Conservation (phyloP, 2,113 vertebrate species). For the Peromyscus polionotus region DNA sequence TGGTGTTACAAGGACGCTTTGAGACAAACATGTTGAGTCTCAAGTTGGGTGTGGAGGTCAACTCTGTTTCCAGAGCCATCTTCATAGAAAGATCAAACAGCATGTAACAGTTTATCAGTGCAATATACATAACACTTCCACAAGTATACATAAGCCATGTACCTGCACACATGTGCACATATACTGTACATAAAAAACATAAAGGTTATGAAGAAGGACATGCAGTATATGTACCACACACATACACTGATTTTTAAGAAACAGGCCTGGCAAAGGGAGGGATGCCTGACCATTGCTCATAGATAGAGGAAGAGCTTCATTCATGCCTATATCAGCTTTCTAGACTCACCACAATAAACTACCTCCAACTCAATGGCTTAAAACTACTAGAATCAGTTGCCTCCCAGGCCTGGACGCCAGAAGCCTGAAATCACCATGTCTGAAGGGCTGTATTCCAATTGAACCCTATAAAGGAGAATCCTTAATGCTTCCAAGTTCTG, state of each 20-base stretch:
- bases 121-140: not conserved
- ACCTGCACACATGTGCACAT: not conserved
- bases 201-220: not conserved
- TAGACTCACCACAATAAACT: not conserved
- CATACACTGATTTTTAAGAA: too few species aligned
- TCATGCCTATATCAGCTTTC: not conserved
- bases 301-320: not conserved
- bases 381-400: not conserved
- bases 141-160: not conserved
- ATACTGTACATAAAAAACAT: not conserved
- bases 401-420: not conserved
- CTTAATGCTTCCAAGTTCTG: not conserved
- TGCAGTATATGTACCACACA: not conserved
- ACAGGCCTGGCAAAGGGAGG: not conserved
- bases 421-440: not conserved
- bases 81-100: not conserved
- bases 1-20: not conserved
- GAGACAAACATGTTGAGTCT: not conserved
- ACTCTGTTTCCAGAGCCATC: not conserved
- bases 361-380: not conserved
- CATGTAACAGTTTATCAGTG: not conserved
- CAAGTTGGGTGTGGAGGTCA: not conserved
- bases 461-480: not conserved
- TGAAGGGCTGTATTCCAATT: not conserved
- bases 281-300: not conserved